These are phyloP conservation scores for Neodiprion pinetum DNA, from an alignment of 1,140 invertebrate genomes.

Conservation along the genomic window DNA sequence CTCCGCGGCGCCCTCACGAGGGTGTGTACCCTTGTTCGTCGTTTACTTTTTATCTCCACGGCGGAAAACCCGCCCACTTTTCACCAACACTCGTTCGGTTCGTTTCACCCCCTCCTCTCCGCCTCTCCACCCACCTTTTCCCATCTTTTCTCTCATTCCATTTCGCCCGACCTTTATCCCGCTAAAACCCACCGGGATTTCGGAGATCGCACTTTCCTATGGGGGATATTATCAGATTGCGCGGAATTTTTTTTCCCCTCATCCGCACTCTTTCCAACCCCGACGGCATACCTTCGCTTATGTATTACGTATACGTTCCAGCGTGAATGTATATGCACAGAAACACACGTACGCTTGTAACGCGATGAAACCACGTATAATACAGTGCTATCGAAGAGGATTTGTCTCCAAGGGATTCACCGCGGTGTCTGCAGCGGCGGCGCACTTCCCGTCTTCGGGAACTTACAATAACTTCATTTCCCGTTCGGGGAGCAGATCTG, in stretches of 20 bases:
- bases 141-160: slow-evolving; percentile 15
- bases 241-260: slow-evolving; percentile 41
- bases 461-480: too few relatives aligned
- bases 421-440: slow-evolving; percentile 32
- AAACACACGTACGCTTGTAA: not conserved
- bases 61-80: slow-evolving; percentile 31
- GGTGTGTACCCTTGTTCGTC: slow-evolving; percentile 56
- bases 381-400: too few relatives aligned
- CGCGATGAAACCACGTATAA: too few relatives aligned
- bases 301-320: not conserved
- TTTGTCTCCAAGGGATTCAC: slow-evolving; percentile 4
- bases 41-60: slow-evolving; percentile 59
- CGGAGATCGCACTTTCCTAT: slow-evolving; percentile 45
- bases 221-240: slow-evolving; percentile 58
- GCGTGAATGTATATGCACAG: not conserved
- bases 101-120: slow-evolving; percentile 23
- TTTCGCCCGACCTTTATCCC: slow-evolving; percentile 44
- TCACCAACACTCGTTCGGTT: slow-evolving; percentile 19
- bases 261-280: not conserved
- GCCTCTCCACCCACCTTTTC: slow-evolving; percentile 7
- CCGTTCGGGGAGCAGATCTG: too few relatives aligned
- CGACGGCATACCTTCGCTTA: not conserved
- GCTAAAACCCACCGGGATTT: slow-evolving; percentile 55
- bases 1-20: slow-evolving; percentile 37
- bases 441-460: slow-evolving; percentile 15